Base-by-base conservation (phyloP, 1,140 invertebrate species). In the Apocrypta bakeri region DNA sequence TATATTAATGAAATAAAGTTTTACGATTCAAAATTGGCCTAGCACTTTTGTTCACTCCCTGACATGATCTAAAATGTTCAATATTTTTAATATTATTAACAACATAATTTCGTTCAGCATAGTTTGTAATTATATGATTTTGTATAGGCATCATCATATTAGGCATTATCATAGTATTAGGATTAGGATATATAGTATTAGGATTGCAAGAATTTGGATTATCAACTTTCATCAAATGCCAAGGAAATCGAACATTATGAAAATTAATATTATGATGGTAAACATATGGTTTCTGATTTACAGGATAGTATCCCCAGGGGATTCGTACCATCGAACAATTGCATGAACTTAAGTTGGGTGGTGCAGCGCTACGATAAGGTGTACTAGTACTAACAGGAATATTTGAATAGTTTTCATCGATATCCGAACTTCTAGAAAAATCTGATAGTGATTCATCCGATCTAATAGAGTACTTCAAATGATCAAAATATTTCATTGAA, bases 391-490 rank as follows among this genome's bases (percentile, higher is more conserved):
- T 75, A 24, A n/a, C 9, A 25, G 27, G 27, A 21, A 14, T 31
- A 64, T 63, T 11, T 2, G 12, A 56, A 25, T 21, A 29, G 61
- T 71, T 61, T 24, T 82, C 69, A 56, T 78, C 68, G 24, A 8
- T 42, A 25, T 83, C 69, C 14, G 75, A 78, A 29, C n/a, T 73
- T 48, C 31, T 83, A 0, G 77, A 24, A 66, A 74, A 79, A 79
- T 83, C 75, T 31, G 71, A 66, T 64, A 73, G 27, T 8, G 81
- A 76, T 71, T 83, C 68, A 73, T 73, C 82, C n/a, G 82, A 48
- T 33, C 24, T 40, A 1, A 48, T 33, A 2, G 76, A 73, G 33
- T 83, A 73, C 24, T 82, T 82, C 29, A 40, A 72, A 21, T 78
- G 42, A 42, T 82, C 75, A 14, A 63, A 77, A 71, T 63, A 29